phyloP scores from a whole-genome alignment of 2,888 invertebrate genomes.

The Sinotaia quadrata region DNA sequence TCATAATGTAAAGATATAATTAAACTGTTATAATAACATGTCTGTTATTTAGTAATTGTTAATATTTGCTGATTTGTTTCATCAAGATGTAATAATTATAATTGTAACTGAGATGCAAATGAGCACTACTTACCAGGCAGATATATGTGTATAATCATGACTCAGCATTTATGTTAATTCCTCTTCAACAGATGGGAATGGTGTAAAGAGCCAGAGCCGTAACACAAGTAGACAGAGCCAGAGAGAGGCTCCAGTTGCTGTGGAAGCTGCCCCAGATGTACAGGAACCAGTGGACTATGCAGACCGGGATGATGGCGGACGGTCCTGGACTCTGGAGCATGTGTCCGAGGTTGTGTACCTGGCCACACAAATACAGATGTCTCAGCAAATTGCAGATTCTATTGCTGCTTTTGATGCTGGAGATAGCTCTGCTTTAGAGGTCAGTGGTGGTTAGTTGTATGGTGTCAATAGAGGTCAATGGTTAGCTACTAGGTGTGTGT shows the following conservation, averaged over 20 bases:
- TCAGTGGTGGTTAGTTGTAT: too few species aligned
- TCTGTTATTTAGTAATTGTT: too few species aligned
- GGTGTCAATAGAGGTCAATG: too few species aligned
- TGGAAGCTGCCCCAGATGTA: background rate
- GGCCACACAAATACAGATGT: slow-evolving; percentile 65
- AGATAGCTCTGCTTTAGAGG: slow-evolving; percentile 59
- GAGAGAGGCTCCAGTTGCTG: slow-evolving; percentile 7
- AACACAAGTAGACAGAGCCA: slow-evolving; percentile 17
- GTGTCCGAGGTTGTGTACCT: slow-evolving; percentile 68
- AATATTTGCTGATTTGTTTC: too few species aligned
- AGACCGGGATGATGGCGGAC: slow-evolving; percentile 27
- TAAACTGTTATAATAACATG: too few species aligned
- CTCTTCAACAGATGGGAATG: slow-evolving; percentile 1
- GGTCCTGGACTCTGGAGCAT: slow-evolving; percentile 68
- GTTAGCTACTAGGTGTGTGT: too few species aligned
- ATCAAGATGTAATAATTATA: too few species aligned
- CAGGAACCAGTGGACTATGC: slow-evolving; percentile 24
- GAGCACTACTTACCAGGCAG: too few species aligned
- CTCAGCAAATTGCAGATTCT: slow-evolving; percentile 57
- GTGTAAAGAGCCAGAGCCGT: slow-evolving; percentile 11
- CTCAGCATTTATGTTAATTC: background rate
- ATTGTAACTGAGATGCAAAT: too few species aligned
- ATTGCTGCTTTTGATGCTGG: slow-evolving; percentile 56
- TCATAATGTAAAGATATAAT: too few species aligned
- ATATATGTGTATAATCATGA: too few species aligned